A percentile compares a stretch with the other conserved stretches of the same genome.
Evolutionary conservation across 1,140 invertebrate species (phyloP).

Genomic region (Homarus americanus): DNA sequence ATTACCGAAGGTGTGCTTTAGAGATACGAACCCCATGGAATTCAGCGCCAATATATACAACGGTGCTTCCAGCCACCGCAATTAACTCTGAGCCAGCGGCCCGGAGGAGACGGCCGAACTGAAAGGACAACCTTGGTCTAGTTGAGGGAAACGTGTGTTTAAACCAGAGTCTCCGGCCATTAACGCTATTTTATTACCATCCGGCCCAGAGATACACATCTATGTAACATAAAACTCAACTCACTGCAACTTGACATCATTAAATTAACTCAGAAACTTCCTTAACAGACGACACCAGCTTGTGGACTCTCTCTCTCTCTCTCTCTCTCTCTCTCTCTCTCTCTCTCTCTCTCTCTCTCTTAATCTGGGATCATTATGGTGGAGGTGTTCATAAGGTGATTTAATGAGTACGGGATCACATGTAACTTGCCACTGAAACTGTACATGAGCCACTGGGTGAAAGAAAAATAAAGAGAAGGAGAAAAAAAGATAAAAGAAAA

Average conservation of each 20-base stretch:
- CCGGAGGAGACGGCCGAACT: background rate
- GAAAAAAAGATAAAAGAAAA: background rate
- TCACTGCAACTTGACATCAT: background rate
- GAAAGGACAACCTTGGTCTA: conserved; percentile 53
- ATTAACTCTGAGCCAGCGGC: background rate
- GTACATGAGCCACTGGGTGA: too few species aligned
- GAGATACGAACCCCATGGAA: too few species aligned
- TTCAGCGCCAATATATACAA: background rate
- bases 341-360: background rate
- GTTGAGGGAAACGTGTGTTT: conserved; percentile 25
- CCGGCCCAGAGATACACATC: background rate
- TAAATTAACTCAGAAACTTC: background rate
- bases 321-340: background rate
- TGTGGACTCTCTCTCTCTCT: background rate
- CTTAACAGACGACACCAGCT: background rate
- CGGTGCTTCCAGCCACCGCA: background rate
- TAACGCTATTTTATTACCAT: background rate
- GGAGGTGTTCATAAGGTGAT: too few species aligned
- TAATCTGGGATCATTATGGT: background rate
- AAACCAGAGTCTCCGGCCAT: background rate
- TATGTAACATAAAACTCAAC: background rate
- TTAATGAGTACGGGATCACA: too few species aligned
- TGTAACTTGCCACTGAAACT: too few species aligned
- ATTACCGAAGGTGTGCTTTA: too few species aligned
- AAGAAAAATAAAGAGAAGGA: background rate